Conservation (phyloP, 2,888 invertebrate genomes). For the Macrostomum cliftonense region DNA sequence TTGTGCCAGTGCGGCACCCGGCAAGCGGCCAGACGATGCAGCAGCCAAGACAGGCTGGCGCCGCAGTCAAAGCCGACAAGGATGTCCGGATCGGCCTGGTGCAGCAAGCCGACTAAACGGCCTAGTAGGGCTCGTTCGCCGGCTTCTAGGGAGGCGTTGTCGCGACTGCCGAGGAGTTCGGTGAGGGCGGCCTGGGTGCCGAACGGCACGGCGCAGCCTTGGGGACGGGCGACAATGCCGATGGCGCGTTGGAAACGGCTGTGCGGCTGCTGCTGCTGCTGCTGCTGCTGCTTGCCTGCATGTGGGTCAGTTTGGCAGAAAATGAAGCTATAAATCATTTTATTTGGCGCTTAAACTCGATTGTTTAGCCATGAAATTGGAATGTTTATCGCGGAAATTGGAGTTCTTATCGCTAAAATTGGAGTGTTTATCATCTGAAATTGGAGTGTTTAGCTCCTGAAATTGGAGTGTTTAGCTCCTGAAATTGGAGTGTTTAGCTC, state of each 20-base stretch:
- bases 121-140: constrained; percentile 68
- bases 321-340: too few species aligned
- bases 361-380: too few species aligned
- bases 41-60: constrained; percentile 71
- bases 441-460: too few species aligned
- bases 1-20: constrained; percentile 74
- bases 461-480: too few species aligned
- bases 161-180: constrained; percentile 1
- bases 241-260: constrained; percentile 2
- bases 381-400: too few species aligned
- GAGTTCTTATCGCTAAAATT: too few species aligned
- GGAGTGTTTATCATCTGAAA: too few species aligned
- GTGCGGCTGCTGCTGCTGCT: not conserved
- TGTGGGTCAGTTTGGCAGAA: too few species aligned
- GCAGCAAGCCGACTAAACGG: constrained; percentile 64
- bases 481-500: too few species aligned
- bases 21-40: constrained; percentile 55
- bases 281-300: too few species aligned
- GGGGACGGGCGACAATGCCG: constrained; percentile 1
- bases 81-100: constrained; percentile 73
- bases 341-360: too few species aligned
- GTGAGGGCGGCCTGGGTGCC: constrained; percentile 1
- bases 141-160: constrained; percentile 6
- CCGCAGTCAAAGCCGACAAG: constrained; percentile 74
- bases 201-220: constrained; percentile 3